phyloP scores from a whole-genome alignment of 2,888 invertebrate genomes.

The Drosophila monieri region DNA sequence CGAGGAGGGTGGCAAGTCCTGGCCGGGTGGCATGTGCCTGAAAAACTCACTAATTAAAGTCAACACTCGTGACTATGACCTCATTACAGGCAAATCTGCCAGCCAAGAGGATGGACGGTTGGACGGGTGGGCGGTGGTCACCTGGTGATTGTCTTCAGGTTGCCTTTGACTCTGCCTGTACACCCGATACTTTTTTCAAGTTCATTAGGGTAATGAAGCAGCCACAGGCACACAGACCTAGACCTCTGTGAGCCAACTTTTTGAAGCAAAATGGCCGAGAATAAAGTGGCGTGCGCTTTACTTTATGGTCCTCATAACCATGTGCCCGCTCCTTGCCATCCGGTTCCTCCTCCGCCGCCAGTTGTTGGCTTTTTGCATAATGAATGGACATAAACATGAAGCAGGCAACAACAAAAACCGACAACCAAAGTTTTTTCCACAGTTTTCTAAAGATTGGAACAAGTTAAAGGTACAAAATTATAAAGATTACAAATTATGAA shows the following conservation, averaged over 20 bases:
- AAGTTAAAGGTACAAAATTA: neutral
- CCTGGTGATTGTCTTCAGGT: conserved; percentile 68
- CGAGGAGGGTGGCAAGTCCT: conserved; percentile 16
- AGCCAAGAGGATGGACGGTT: conserved; percentile 6
- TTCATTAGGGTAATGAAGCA: conserved; percentile 79
- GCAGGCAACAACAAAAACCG: conserved; percentile 21
- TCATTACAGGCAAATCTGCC: conserved; percentile 74
- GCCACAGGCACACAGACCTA: conserved; percentile 50
- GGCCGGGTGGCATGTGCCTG: conserved; percentile 5
- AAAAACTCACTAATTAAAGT: conserved; percentile 70
- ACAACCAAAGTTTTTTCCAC: conserved; percentile 48
- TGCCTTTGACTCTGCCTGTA: conserved; percentile 61
- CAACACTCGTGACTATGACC: conserved; percentile 77
- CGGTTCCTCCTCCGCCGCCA: conserved; percentile 7
- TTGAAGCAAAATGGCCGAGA: conserved; percentile 34
- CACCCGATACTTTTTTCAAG: conserved; percentile 78
- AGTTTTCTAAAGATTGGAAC: conserved; percentile 19
- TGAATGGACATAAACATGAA: conserved; percentile 69
- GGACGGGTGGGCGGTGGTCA: conserved; percentile 32
- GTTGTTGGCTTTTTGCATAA: conserved; percentile 71
- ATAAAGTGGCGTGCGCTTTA: conserved; percentile 57
- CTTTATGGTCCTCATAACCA: conserved; percentile 68
- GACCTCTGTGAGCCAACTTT: conserved; percentile 21
- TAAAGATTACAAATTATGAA: neutral
- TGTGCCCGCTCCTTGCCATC: conserved; percentile 27